phyloP scores from a whole-genome alignment of 2,113 vertebrate species.

The Chloroceryle aenea region DNA sequence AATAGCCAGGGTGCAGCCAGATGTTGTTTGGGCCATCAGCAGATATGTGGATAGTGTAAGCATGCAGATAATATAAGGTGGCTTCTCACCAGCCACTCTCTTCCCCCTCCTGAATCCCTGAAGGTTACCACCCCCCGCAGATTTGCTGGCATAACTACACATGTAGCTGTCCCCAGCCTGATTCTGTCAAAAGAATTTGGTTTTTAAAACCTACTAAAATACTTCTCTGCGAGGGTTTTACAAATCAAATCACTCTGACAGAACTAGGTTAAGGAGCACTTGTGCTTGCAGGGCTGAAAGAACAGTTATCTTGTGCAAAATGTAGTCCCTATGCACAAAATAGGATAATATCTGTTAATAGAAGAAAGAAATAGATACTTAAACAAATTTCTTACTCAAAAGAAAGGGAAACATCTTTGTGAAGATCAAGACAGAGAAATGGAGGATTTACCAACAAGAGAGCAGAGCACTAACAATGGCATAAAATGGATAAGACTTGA shows the following conservation, averaged over 20 bases:
- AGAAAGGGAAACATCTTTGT: not conserved
- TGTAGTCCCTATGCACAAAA: not conserved
- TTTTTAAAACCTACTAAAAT: constrained; percentile 24
- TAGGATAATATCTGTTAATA: not conserved
- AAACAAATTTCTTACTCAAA: not conserved
- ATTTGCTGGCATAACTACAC: not conserved
- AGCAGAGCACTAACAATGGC: not conserved
- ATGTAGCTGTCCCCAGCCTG: constrained; percentile 27
- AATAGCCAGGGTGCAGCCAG: not conserved
- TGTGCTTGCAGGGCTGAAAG: not conserved
- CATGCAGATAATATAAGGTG: not conserved
- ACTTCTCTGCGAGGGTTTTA: not conserved
- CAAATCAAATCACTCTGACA: constrained; percentile 46
- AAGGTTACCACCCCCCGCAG: not conserved
- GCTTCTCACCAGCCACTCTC: not conserved
- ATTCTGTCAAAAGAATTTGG: constrained; percentile 52
- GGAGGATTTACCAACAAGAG: not conserved
- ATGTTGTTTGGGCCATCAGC: not conserved
- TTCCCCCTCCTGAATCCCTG: not conserved
- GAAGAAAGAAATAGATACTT: not conserved
- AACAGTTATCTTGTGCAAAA: not conserved
- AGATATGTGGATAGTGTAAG: not conserved
- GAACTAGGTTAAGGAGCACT: constrained; percentile 50
- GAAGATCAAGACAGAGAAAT: not conserved
- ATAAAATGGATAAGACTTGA: no score